Evolutionary conservation across 1,140 invertebrate genomes (phyloP).

Genomic region (Nephotettix cincticeps): DNA sequence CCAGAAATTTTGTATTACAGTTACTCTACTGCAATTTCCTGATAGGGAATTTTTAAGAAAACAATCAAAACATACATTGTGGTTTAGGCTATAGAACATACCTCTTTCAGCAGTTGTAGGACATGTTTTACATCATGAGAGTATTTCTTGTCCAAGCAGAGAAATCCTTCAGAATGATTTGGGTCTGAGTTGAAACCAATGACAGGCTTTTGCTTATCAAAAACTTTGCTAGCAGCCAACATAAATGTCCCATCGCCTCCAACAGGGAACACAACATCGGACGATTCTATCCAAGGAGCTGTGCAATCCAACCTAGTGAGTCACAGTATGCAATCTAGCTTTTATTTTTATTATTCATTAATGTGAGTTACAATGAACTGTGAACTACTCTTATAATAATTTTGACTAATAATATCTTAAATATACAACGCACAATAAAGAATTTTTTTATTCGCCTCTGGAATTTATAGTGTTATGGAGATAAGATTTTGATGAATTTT

Average conservation of each 20-base stretch:
- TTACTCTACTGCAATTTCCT: too few species aligned
- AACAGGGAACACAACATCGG: slow-evolving; percentile 91
- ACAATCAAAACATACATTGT: too few species aligned
- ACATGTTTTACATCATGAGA: slow-evolving; percentile 55
- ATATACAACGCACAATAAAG: neutral
- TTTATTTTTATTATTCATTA: neutral
- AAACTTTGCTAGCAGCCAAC: slow-evolving; percentile 84
- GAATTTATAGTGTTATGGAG: neutral
- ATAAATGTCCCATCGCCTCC: slow-evolving; percentile 99
- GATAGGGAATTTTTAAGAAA: too few species aligned
- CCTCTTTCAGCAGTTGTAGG: slow-evolving; percentile 1
- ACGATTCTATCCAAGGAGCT: slow-evolving; percentile 72
- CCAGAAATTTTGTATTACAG: too few species aligned
- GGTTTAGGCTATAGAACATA: too few species aligned
- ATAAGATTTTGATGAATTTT: neutral
- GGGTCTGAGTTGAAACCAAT: slow-evolving; percentile 99
- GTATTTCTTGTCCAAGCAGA: slow-evolving; percentile 83
- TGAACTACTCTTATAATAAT: neutral
- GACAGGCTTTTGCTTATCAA: slow-evolving; percentile 76
- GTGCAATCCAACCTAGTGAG: slow-evolving; percentile 29
- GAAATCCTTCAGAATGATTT: slow-evolving; percentile 85
- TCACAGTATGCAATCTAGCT: neutral
- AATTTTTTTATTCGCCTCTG: neutral
- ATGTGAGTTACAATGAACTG: neutral
- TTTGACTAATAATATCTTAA: neutral